These are phyloP conservation scores for Trichonephila clavata DNA, from an alignment of 1,140 invertebrate genomes.

Conservation along the genomic window DNA sequence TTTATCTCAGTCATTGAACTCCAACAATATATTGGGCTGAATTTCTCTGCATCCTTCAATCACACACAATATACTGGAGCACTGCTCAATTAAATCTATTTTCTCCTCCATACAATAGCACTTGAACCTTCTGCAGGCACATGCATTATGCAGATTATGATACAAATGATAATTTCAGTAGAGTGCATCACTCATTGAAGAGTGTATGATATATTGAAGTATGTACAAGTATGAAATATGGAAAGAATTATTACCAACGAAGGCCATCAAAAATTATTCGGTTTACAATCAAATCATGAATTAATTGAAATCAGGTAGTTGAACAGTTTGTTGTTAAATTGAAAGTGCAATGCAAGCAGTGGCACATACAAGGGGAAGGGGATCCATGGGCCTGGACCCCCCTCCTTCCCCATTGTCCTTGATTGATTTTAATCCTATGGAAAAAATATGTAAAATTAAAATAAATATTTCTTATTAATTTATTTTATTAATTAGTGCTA, in stretches of 20 bases:
- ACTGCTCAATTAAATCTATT: constrained; percentile 28
- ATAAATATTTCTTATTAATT: too few relatives aligned
- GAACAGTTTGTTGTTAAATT: neutral
- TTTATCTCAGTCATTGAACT: constrained; percentile 27
- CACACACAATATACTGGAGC: neutral
- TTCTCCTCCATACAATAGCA: constrained; percentile 22
- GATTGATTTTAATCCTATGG: too few relatives aligned
- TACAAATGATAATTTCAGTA: neutral
- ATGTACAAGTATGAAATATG: neutral
- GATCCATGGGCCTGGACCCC: too few relatives aligned
- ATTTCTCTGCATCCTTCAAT: neutral
- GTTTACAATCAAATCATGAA: neutral
- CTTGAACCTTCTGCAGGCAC: neutral
- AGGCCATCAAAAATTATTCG: neutral
- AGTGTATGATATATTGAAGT: neutral
- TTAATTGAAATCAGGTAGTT: neutral
- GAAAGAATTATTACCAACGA: neutral
- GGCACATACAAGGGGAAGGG: too few relatives aligned
- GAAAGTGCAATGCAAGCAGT: too few relatives aligned
- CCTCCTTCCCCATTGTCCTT: too few relatives aligned
- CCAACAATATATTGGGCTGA: neutral
- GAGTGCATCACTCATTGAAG: neutral
- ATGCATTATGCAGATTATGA: neutral
- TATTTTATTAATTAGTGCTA: too few relatives aligned
- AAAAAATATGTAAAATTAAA: too few relatives aligned